Conservation (phyloP, 2,888 invertebrate species). For the Dioctria rufipes region DNA sequence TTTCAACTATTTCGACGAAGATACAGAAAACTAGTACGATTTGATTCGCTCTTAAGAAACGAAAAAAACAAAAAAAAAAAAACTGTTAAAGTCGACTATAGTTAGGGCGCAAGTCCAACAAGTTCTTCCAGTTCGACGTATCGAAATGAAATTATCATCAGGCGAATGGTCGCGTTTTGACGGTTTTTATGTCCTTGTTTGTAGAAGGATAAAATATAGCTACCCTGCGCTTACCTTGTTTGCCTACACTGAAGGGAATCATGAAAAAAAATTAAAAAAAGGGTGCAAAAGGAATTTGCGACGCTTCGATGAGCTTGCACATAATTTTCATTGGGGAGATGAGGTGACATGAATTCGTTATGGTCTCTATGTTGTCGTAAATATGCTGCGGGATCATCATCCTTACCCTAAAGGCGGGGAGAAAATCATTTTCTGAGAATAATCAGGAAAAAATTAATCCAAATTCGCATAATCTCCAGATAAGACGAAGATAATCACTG, state of each 20-base stretch:
- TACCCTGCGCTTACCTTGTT: not conserved
- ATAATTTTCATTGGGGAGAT: not conserved
- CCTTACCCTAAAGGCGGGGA: not conserved
- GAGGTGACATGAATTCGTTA: conserved; percentile 7
- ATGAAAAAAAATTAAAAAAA: not conserved
- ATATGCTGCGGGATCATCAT: conserved; percentile 11
- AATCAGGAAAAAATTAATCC: conserved; percentile 1
- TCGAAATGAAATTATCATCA: conserved; percentile 22
- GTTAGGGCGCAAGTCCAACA: conserved; percentile 32
- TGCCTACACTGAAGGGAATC: no score
- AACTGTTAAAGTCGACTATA: not conserved
- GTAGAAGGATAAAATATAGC: conserved; percentile 20
- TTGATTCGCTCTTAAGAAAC: not conserved
- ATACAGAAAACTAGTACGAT: conserved; percentile 14
- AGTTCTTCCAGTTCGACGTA: conserved; percentile 49
- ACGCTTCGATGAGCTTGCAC: conserved; percentile 16
- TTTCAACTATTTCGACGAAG: not conserved
- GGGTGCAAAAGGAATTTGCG: conserved; percentile 40
- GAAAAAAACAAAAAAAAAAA: no score
- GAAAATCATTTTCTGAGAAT: conserved; percentile 1
- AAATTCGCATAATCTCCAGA: not conserved
- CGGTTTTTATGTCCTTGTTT: conserved; percentile 10
- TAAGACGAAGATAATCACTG: conserved; percentile 26
- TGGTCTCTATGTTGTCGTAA: conserved; percentile 46
- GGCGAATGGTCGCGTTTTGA: conserved; percentile 17